Evolutionary conservation across 1,140 invertebrate genomes (phyloP), one percentile per base, ranked within the genome.

Genomic region (Scaptomyza pallida): DNA sequence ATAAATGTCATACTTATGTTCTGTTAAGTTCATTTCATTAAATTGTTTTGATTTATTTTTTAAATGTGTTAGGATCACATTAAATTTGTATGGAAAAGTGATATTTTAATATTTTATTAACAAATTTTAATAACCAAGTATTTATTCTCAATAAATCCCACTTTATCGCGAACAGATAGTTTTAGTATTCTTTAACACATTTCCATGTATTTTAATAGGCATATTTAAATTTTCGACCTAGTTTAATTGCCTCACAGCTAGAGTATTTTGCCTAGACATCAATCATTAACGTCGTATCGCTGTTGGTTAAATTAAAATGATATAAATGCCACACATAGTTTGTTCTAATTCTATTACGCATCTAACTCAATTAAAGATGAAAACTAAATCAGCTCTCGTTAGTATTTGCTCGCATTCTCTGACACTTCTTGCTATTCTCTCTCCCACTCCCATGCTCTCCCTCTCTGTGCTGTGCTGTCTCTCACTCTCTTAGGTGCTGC

Each of bases 271-370:
- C 33, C n/a, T 4, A 37, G 33, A 37, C n/a, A 37, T 37, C 33
- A n/a, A 37, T n/a, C n/a, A n/a, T 37, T 37, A 37, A 37, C 4
- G 33, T 5, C 4, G 4, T n/a, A n/a, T n/a, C 2, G 12, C 12
- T 37, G 12, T n/a, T 2, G n/a, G 33, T 37, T 62, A 47, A 78
- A 86, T 81, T 81, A 81, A 72, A 69, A 12, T 52, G 40, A 52
- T 30, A 74, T 76, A 71, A 86, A 74, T 86, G 69, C 64, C 76
- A 73, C 52, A 60, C 55, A 76, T 71, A 59, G 63, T 57, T 51
- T 61, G 35, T 59, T 72, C 40, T 77, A 77, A 85, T 80, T 86
- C 73, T 77, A 85, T 85, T 85, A 86, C 81, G 80, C 77, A 81
- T 48, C 78, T 78, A 88, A 86, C 63, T 86, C 65, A 86, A 86